Evolutionary conservation across 2,888 invertebrate species (phyloP).

Genomic region (Disparrhopalites patrizii): DNA sequence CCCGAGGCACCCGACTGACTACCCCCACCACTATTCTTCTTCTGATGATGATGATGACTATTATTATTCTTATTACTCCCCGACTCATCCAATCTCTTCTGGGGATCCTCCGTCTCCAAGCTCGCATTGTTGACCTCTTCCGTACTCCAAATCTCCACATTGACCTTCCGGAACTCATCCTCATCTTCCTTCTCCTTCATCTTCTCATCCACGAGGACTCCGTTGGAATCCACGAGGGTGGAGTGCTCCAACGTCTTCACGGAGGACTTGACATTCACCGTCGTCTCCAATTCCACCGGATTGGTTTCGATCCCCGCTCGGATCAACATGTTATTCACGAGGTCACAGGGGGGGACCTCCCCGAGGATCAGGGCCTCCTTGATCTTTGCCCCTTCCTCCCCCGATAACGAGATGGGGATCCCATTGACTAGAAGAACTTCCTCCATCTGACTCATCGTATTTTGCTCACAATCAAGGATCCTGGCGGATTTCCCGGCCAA

Average conservation of each 20-base stretch:
- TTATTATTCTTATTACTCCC: background rate
- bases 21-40: background rate
- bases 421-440: slow-evolving; percentile 68
- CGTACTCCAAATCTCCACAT: slow-evolving; percentile 47
- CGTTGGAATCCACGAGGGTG: slow-evolving; percentile 61
- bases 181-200: slow-evolving; percentile 67
- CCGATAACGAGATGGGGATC: slow-evolving; percentile 63
- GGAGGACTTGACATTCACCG: slow-evolving; percentile 64
- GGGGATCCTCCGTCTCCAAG: background rate
- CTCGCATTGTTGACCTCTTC: background rate
- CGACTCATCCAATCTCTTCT: background rate
- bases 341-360: slow-evolving; percentile 63
- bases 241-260: slow-evolving; percentile 68
- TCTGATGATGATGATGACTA: background rate
- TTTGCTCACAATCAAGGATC: slow-evolving; percentile 69
- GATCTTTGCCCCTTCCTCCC: slow-evolving; percentile 64
- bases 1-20: no score
- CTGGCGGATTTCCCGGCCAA: slow-evolving; percentile 67
- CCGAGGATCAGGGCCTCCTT: slow-evolving; percentile 62
- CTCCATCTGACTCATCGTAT: slow-evolving; percentile 65
- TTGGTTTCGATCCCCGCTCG: slow-evolving; percentile 56
- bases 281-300: slow-evolving; percentile 43
- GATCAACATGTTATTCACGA: slow-evolving; percentile 64
- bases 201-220: slow-evolving; percentile 64
- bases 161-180: slow-evolving; percentile 61